Percentiles rank a stretch among this genome's conserved stretches.
Conservation (phyloP, 2,888 invertebrate species). For the Augiades crinisus region DNA sequence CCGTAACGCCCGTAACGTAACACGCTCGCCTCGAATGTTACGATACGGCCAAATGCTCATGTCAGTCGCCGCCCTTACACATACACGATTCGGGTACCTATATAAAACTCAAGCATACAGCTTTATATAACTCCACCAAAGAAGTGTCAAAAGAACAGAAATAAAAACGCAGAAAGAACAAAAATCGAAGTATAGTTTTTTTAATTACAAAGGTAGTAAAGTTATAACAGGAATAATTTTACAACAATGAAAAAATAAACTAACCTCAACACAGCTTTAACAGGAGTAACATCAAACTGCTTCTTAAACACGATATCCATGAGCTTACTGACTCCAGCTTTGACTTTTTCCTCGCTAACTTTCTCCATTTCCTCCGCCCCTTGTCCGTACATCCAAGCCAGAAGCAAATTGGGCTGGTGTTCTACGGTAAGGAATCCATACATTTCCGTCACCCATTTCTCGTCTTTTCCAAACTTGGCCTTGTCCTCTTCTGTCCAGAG, state of each 20-base stretch:
- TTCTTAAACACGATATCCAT: slow-evolving; percentile 76
- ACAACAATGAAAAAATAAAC: neutral
- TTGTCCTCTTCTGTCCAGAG: slow-evolving; percentile 81
- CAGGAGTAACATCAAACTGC: slow-evolving; percentile 74
- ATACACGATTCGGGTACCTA: no score
- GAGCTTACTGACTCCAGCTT: slow-evolving; percentile 75
- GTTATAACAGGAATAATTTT: neutral
- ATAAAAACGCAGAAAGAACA: no score
- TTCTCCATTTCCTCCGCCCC: slow-evolving; percentile 83
- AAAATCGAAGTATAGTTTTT: no score
- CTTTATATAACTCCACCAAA: no score
- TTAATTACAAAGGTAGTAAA: no score
- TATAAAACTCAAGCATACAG: no score
- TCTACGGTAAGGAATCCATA: slow-evolving; percentile 83
- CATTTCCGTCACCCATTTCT: slow-evolving; percentile 83
- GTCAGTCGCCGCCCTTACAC: no score
- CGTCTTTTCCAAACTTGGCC: slow-evolving; percentile 61
- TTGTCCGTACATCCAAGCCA: slow-evolving; percentile 85
- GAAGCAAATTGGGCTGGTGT: slow-evolving; percentile 81
- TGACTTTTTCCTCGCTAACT: slow-evolving; percentile 73
- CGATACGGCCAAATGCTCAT: no score
- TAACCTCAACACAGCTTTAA: slow-evolving; percentile 78
- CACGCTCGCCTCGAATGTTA: no score
- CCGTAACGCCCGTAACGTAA: no score
- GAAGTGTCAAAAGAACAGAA: no score